Evolutionary conservation across 2,888 invertebrate species (phyloP).

Genomic region (Salpingus planirostris): DNA sequence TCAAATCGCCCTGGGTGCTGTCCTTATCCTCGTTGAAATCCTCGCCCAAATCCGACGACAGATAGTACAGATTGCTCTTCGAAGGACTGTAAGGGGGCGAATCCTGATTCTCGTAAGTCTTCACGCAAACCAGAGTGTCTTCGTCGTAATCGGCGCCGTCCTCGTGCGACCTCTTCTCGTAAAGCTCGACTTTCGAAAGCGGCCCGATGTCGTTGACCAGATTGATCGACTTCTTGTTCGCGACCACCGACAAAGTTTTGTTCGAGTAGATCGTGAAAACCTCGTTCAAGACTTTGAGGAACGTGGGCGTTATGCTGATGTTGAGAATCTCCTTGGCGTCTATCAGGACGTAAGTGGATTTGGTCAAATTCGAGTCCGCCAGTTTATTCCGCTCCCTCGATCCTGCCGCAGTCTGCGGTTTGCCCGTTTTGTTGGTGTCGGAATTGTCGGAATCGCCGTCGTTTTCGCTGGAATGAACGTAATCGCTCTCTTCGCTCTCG

Average conservation of each 20-base stretch:
- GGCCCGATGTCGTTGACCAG: slow-evolving; percentile 59
- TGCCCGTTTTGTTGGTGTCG: slow-evolving; percentile 14
- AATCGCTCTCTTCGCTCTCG: slow-evolving; percentile 40
- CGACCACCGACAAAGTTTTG: slow-evolving; percentile 37
- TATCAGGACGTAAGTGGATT: slow-evolving; percentile 59
- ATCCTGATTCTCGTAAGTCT: slow-evolving; percentile 53
- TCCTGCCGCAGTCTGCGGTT: too few relatives aligned
- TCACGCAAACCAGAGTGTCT: slow-evolving; percentile 43
- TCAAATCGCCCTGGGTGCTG: slow-evolving; percentile 22
- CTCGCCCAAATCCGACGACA: slow-evolving; percentile 21
- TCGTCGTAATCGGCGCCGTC: slow-evolving; percentile 38
- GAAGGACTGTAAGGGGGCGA: slow-evolving; percentile 54
- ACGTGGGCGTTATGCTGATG: slow-evolving; percentile 59
- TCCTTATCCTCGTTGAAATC: slow-evolving; percentile 34
- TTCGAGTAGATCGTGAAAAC: slow-evolving; percentile 36
- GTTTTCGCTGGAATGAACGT: slow-evolving; percentile 48
- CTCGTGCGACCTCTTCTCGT: slow-evolving; percentile 43
- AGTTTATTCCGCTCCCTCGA: too few relatives aligned
- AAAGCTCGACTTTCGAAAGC: slow-evolving; percentile 49
- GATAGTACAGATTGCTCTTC: slow-evolving; percentile 18
- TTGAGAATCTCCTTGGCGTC: slow-evolving; percentile 59
- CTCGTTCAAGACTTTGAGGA: slow-evolving; percentile 47
- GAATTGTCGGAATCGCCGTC: slow-evolving; percentile 34
- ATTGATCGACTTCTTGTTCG: slow-evolving; percentile 38
- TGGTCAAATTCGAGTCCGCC: slow-evolving; percentile 23